Base-by-base conservation (phyloP, 2,797 vertebrate genomes). In the Cryptoprocta ferox region DNA sequence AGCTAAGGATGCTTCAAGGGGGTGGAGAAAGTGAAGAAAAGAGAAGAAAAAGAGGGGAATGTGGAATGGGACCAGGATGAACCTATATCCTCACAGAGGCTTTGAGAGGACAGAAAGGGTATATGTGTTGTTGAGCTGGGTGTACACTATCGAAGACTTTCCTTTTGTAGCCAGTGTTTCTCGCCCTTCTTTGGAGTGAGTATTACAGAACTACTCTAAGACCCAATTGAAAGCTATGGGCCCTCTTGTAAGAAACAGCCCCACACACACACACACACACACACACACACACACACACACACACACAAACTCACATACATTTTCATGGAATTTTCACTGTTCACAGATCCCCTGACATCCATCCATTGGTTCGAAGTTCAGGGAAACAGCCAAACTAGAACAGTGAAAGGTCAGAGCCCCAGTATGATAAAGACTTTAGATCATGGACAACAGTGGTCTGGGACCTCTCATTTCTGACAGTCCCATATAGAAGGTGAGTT, bases 241-340 rank as follows among this genome's bases (percentile, higher is more conserved):
- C 9, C 14, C 28, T 91, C 32, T 87, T 81, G 18, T 35, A 18
- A 85, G 16, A 59, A 83, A 89, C 37, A 4, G n/a, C n/a, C n/a
- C n/a, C n/a, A 59, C 16, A 19, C 0, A 45, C 0, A 21, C n/a
- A 65, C 0, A 4, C 5, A 14, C 16, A 56, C 0, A 42, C 32
- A 73, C 56, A 50, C 42, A 59, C 35, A 56, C 24, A 37, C 10
- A 30, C 5, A 61, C 15, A 83, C 4, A 30, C 3, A 45, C 1
- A 19, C 21, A 56, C 0, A 48, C 32, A 79, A 28, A 2, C 5
- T 42, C 65, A 73, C 37, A 65, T 32, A 65, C 15, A n/a, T 4
- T 90, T 92, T 45, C 24, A 68, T 30, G 28, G 59, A 82, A 28
- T 82, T 89, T 39, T 24, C 12, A 9, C 2, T 65, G 24, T 61